These are phyloP conservation scores for Morone chrysops DNA, from an alignment of 2,113 vertebrate genomes.

Conservation along the genomic window DNA sequence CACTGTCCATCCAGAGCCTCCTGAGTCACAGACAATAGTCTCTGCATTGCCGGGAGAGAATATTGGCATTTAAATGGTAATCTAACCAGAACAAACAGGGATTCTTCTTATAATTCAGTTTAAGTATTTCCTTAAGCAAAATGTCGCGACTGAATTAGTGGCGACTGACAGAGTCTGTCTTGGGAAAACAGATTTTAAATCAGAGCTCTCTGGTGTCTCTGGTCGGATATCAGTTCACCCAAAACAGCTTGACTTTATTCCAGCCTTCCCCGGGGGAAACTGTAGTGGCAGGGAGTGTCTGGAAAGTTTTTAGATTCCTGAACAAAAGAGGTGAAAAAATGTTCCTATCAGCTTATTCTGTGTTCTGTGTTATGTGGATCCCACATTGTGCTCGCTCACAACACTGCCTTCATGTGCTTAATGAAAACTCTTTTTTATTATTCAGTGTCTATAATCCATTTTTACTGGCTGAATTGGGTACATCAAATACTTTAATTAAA, in stretches of 20 bases:
- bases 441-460: too few species aligned
- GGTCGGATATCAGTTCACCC: background rate
- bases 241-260: background rate
- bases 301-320: background rate
- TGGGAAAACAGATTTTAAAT: background rate
- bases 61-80: constrained; percentile 64
- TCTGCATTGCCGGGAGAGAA: constrained; percentile 30
- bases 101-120: constrained; percentile 31
- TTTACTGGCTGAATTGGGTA: too few species aligned
- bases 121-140: background rate
- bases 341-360: background rate
- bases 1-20: constrained; percentile 8
- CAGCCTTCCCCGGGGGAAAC: background rate
- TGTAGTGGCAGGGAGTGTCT: background rate
- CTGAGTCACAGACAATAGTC: constrained; percentile 59
- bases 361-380: background rate
- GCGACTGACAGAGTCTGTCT: background rate
- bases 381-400: background rate
- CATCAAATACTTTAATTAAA: too few species aligned
- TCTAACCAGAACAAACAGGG: constrained; percentile 40
- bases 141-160: background rate
- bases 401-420: background rate
- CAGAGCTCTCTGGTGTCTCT: background rate
- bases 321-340: background rate
- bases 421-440: too few species aligned